Conservation (phyloP, 2,797 vertebrate genomes). For the Rhincodon typus region DNA sequence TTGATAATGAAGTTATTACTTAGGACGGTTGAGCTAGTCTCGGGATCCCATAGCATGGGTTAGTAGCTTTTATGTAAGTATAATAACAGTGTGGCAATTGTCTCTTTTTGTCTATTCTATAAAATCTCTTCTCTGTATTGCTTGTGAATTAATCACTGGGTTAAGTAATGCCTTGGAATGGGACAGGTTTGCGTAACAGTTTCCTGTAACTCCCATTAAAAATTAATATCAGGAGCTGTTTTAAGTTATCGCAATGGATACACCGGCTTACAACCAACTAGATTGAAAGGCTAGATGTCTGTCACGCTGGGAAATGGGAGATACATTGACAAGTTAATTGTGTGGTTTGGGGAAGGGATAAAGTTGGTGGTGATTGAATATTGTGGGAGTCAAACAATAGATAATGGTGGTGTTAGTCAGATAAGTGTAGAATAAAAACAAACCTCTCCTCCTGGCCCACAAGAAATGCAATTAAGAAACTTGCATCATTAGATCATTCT, state of each 20-base stretch:
- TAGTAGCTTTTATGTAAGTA: neutral
- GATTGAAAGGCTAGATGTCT: neutral
- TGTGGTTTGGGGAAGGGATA: neutral
- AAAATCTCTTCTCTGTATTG: neutral
- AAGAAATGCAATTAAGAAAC: neutral
- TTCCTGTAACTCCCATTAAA: neutral
- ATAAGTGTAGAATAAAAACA: neutral
- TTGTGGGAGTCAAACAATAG: neutral
- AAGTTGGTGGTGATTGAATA: neutral
- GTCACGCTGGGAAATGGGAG: neutral
- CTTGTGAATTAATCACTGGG: neutral
- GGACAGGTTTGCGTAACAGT: neutral
- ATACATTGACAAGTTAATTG: neutral
- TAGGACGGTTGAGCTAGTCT: neutral
- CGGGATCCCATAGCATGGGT: neutral
- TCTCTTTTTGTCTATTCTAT: neutral
- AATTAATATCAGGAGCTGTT: neutral
- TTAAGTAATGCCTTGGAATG: neutral
- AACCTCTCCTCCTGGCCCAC: neutral
- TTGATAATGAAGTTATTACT: neutral
- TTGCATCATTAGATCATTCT: neutral
- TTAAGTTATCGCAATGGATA: neutral
- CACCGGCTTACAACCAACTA: neutral
- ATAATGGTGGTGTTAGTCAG: neutral
- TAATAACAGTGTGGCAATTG: neutral